Evolutionary conservation across 2,888 invertebrate species (phyloP), one percentile per base, ranked within the genome.

Genomic region (Sussaba pulchella): DNA sequence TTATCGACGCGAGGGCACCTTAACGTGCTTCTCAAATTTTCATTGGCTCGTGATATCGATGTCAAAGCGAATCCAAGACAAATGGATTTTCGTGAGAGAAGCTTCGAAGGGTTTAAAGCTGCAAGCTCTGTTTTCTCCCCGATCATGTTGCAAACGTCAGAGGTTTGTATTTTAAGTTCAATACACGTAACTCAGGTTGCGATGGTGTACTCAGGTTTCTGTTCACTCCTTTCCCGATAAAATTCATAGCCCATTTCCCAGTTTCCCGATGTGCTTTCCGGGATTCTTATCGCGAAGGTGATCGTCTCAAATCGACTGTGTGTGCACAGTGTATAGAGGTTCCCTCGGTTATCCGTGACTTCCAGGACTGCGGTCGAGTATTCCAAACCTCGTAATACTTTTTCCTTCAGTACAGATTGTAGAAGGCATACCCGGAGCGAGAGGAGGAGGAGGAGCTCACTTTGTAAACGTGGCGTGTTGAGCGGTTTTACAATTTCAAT

Each of bases 161-260:
- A n/a, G 39, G 39, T 36, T 57, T 66, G 21, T 36, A 24, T 31
- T 54, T 69, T 31, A 1, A 36, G 24, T 43, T 61, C 52, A 52
- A 66, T 79, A 71, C 50, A 66, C 66, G 24, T 31, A 43, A n/a
- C n/a, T n/a, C n/a, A 61, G 57, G 47, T 50, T 57, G 43, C 50
- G 9, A 66, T 36, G 17, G 47, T 17, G 41, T 19, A 70, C 41
- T 45, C 63, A 12, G 47, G 26, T 54, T 73, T 63, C 64, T 69
- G 64, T 74, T 70, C 64, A 31, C 36, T 36, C 6, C 9, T 6
- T 57, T 64, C 69, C 47, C 47, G 47, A 39, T 54, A 64, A 74
- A 39, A 69, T 31, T 26, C 66, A 72, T 31, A 70, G 45, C 19
- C 47, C 43, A 21, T 36, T 67, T 14, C 6, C 21, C 9, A 31